These are phyloP conservation scores for Baryphthengus martii DNA, from an alignment of 2,113 vertebrate genomes.

Conservation along the genomic window DNA sequence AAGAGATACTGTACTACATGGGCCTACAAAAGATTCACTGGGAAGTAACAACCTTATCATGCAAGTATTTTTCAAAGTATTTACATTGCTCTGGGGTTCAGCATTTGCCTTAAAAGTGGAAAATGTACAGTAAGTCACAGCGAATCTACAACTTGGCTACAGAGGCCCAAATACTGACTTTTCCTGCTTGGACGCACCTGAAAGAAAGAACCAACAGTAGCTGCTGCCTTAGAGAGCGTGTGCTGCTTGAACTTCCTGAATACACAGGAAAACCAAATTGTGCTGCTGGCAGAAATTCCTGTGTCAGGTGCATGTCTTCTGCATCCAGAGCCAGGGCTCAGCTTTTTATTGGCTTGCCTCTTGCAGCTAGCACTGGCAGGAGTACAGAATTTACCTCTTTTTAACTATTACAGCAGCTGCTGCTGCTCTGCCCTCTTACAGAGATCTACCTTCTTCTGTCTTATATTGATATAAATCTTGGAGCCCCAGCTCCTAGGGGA, in stretches of 20 bases:
- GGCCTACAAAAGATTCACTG: background rate
- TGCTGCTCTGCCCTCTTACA: background rate
- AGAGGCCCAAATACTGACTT: background rate
- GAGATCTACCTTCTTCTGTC: background rate
- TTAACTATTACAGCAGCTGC: background rate
- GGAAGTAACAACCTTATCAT: background rate
- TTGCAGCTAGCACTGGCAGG: background rate
- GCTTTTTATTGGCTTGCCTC: background rate
- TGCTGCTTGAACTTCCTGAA: background rate
- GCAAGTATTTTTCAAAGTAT: background rate
- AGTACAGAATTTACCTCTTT: background rate
- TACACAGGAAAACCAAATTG: background rate
- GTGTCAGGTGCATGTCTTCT: slow-evolving; percentile 5
- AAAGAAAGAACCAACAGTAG: background rate
- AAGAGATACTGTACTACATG: background rate
- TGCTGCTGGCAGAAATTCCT: slow-evolving; percentile 3
- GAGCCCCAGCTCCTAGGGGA: background rate
- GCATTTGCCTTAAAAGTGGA: background rate
- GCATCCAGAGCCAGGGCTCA: background rate
- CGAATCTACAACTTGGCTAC: background rate
- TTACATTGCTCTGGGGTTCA: background rate
- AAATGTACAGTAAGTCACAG: background rate
- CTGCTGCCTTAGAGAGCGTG: background rate
- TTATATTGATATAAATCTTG: background rate
- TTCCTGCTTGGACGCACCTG: background rate